phyloP scores from a whole-genome alignment of 2,888 invertebrate species.

The Drosophila paracracens region DNA sequence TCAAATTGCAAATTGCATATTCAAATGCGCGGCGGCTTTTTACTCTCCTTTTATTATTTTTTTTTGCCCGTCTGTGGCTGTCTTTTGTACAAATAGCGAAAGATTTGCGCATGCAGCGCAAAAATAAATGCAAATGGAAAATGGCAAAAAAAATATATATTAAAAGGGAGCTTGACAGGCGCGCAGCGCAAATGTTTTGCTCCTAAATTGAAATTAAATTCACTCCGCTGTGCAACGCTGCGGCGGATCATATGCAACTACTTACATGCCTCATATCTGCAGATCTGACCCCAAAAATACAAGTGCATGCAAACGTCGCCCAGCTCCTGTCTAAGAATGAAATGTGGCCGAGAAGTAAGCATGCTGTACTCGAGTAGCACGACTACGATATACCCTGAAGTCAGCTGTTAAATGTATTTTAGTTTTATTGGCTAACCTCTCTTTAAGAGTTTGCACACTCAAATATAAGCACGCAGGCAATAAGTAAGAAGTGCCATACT shows the following conservation, averaged over 20 bases:
- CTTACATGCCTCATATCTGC: conserved; percentile 57
- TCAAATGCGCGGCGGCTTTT: conserved; percentile 77
- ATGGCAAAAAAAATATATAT: conserved; percentile 33
- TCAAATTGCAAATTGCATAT: conserved; percentile 82
- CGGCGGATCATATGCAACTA: conserved; percentile 46
- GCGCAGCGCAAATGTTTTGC: conserved; percentile 68
- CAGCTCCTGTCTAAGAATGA: conserved; percentile 42
- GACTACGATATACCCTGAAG: neutral
- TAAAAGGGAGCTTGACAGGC: conserved; percentile 50
- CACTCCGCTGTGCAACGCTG: conserved; percentile 30
- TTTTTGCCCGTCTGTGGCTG: conserved; percentile 67
- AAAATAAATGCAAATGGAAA: conserved; percentile 73
- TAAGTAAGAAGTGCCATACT: neutral
- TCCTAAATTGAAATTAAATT: conserved; percentile 75
- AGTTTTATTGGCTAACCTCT: neutral
- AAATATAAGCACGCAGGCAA: neutral
- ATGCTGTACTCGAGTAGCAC: neutral
- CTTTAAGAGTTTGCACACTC: neutral
- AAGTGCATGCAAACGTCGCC: conserved; percentile 50
- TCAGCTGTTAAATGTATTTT: neutral
- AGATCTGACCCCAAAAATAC: conserved; percentile 58
- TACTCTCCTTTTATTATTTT: neutral
- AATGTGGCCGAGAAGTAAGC: conserved; percentile 37
- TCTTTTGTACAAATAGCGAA: conserved; percentile 76
- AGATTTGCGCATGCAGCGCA: conserved; percentile 78